phyloP scores from a whole-genome alignment of 2,113 vertebrate species.

The Prunella himalayana region DNA sequence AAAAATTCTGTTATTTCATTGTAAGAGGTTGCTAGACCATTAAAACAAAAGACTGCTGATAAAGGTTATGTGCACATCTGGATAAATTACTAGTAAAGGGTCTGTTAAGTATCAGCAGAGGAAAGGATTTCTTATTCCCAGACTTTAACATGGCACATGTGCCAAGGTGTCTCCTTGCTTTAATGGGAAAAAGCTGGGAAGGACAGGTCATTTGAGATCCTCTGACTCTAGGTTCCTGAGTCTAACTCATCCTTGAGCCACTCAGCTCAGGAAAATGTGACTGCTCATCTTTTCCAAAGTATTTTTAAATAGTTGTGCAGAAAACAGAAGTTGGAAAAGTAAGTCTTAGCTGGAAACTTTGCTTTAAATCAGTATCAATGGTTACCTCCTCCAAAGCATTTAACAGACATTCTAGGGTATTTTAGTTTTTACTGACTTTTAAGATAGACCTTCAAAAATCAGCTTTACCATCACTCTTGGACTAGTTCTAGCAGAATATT shows the following conservation, averaged over 20 bases:
- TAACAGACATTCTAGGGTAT: not conserved
- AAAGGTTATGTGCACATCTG: fast-evolving
- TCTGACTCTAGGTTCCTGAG: not conserved
- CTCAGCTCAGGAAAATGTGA: not conserved
- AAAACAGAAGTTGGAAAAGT: not conserved
- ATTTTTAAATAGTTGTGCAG: not conserved
- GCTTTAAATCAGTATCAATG: not conserved
- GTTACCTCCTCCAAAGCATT: not conserved
- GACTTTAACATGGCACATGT: not conserved
- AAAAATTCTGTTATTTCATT: not conserved
- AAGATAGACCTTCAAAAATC: not conserved
- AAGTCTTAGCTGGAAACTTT: not conserved
- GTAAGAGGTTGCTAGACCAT: not conserved
- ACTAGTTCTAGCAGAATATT: not conserved
- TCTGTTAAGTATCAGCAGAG: not conserved
- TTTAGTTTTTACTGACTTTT: not conserved
- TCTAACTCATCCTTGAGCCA: not conserved
- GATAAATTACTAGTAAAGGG: not conserved
- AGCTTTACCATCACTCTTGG: not conserved
- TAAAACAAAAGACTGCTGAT: not conserved
- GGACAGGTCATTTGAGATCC: not conserved
- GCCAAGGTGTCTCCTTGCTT: not conserved
- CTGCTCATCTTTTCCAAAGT: not conserved
- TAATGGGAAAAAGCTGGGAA: not conserved
- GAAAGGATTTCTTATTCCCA: not conserved